A percentile compares a stretch with the other conserved stretches of the same genome.
These are phyloP conservation scores for Suncus etruscus DNA, from an alignment of 2,113 vertebrate species.

Conservation along the genomic window DNA sequence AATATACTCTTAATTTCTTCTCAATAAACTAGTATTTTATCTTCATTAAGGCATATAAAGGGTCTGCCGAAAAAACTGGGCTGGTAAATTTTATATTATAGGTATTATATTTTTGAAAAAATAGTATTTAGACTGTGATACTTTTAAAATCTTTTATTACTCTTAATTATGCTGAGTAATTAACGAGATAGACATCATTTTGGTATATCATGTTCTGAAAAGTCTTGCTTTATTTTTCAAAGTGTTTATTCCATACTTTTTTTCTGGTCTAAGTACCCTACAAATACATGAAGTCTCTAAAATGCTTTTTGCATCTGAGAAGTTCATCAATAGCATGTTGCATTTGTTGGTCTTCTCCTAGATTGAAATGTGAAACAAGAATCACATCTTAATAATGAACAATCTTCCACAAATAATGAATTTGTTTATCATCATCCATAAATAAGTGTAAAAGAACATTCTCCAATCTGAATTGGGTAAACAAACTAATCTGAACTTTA, in stretches of 20 bases:
- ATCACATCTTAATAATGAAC: constrained; percentile 14
- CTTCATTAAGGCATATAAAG: not conserved
- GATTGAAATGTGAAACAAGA: constrained; percentile 34
- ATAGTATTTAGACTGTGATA: not conserved
- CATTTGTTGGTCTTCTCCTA: not conserved
- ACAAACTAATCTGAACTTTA: constrained; percentile 45
- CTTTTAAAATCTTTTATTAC: not conserved
- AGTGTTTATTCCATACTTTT: not conserved
- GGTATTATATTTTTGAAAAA: not conserved
- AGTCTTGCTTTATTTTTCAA: not conserved
- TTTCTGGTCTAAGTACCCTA: not conserved
- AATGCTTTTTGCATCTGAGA: not conserved
- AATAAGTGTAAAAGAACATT: constrained; percentile 61
- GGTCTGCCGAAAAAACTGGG: not conserved
- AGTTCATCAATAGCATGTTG: constrained; percentile 9
- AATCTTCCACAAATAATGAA: constrained; percentile 41
- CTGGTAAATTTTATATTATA: not conserved
- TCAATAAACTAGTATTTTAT: constrained; percentile 19
- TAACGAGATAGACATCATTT: not conserved
- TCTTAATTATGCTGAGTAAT: constrained; percentile 40
- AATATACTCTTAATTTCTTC: constrained; percentile 8
- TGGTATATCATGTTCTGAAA: not conserved
- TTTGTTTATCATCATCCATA: constrained; percentile 33
- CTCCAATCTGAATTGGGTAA: not conserved
- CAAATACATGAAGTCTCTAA: not conserved